A percentile compares a stretch with the other conserved stretches of the same genome.
Evolutionary conservation across 2,113 vertebrate species (phyloP).

Genomic region (Carassius auratus): DNA sequence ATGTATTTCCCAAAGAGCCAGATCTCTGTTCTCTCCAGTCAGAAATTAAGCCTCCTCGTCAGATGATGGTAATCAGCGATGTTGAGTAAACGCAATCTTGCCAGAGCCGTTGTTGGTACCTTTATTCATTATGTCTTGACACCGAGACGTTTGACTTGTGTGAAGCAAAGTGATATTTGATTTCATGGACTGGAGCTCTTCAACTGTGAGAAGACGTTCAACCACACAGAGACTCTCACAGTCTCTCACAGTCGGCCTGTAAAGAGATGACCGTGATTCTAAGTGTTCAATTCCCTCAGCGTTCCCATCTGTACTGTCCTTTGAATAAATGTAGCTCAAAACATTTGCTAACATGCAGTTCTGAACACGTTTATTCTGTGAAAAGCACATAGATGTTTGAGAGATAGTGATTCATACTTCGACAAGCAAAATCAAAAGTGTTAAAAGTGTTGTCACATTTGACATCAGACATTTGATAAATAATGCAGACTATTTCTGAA

Average conservation of each 20-base stretch:
- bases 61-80: conserved; percentile 66
- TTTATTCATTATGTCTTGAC: conserved; percentile 74
- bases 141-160: conserved; percentile 75
- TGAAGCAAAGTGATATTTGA: conserved; percentile 69
- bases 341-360: no score
- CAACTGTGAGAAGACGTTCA: conserved; percentile 74
- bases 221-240: conserved; percentile 61
- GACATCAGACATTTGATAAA: no score
- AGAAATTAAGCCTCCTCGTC: conserved; percentile 69
- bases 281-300: neutral
- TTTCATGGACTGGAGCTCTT: conserved; percentile 73
- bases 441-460: neutral
- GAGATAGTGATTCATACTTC: neutral
- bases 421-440: neutral
- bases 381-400: neutral
- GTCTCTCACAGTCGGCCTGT: conserved; percentile 72
- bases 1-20: conserved; percentile 66
- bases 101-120: conserved; percentile 65
- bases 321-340: neutral
- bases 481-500: neutral
- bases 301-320: neutral
- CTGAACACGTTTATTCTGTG: neutral
- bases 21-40: conserved; percentile 65
- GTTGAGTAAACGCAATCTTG: conserved; percentile 67
- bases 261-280: neutral